A percentile compares a stretch with the other conserved stretches of the same genome.
These are phyloP conservation scores for Zoanthus sociatus DNA, from an alignment of 92 coral and sea anemone genomes.

Conservation along the genomic window DNA sequence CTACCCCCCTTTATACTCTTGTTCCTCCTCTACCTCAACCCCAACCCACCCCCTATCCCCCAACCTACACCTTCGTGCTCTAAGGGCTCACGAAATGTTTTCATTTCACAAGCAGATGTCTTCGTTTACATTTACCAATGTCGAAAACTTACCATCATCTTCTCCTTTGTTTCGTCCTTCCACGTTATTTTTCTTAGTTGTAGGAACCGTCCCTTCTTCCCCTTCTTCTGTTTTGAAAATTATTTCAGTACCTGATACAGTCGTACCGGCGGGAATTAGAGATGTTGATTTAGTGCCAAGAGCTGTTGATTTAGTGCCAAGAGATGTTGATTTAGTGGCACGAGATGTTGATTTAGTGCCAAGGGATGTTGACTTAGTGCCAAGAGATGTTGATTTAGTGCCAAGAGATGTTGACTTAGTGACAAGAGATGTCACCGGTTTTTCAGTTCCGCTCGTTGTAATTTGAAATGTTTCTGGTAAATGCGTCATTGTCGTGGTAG, in stretches of 20 bases:
- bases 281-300: constrained; percentile 4
- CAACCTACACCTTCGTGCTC: not conserved
- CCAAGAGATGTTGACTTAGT: not conserved
- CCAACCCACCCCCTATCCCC: not conserved
- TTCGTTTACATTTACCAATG: not conserved
- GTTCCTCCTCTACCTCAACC: not conserved
- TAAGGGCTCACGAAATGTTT: no score
- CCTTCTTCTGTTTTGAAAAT: not conserved
- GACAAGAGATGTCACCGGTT: not conserved
- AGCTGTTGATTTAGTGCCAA: not conserved
- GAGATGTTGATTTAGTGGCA: no score
- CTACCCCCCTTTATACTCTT: no score
- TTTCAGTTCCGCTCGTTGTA: constrained; percentile 10
- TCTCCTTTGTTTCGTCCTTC: not conserved
- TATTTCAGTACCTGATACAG: not conserved
- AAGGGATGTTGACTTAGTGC: constrained; percentile 10
- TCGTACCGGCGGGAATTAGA: not conserved
- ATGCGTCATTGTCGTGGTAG: not conserved
- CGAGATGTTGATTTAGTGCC: no score
- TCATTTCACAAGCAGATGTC: no score
- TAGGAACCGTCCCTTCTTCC: not conserved
- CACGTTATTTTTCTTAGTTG: not conserved
- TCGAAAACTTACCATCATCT: not conserved
- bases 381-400: constrained; percentile 7
- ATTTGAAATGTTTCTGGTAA: not conserved